phyloP scores from a whole-genome alignment of 2,113 vertebrate genomes.

The Sakesphorus luctuosus region DNA sequence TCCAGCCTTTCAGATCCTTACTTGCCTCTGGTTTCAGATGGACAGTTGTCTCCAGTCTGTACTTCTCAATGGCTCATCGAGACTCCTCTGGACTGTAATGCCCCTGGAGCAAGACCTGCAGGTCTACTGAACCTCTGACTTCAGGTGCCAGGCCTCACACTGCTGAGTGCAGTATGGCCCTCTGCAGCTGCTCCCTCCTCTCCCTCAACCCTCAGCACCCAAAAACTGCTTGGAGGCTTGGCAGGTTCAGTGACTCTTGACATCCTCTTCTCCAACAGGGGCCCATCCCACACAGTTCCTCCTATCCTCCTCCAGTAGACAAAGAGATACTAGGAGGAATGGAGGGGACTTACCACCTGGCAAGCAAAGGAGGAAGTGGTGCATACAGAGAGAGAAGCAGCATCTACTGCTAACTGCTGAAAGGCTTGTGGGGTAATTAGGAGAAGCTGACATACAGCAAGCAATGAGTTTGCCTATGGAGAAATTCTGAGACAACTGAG shows the following conservation, averaged over 20 bases:
- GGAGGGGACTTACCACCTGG: not conserved
- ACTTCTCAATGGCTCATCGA: not conserved
- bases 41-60: not conserved
- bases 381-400: not conserved
- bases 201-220: not conserved
- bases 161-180: accelerated
- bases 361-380: not conserved
- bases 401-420: not conserved
- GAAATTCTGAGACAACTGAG: not conserved
- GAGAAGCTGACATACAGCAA: not conserved
- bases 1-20: not conserved
- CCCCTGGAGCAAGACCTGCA: not conserved
- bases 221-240: not conserved
- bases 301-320: not conserved
- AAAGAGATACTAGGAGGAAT: not conserved
- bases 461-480: not conserved
- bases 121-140: not conserved
- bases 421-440: not conserved
- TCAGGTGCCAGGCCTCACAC: accelerated
- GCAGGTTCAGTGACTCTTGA: not conserved
- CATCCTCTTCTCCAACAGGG: accelerated
- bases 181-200: not conserved
- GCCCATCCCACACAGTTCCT: accelerated
- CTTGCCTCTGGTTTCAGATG: not conserved
- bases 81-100: not conserved